Base-by-base conservation (phyloP, 2,888 invertebrate species). In the Hecatera dysodea region DNA sequence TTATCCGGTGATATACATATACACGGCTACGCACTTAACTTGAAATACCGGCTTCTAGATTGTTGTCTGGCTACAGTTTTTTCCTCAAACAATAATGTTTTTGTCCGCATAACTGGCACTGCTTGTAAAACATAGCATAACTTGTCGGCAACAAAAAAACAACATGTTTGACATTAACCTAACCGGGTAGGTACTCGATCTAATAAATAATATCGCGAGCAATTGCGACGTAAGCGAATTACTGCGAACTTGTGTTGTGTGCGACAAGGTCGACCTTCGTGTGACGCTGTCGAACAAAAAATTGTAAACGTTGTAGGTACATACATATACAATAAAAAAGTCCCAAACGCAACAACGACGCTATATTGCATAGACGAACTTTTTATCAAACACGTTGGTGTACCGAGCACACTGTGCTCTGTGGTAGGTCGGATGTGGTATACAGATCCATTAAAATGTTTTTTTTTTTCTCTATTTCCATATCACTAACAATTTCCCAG, bases 211-310 rank as follows among this genome's bases (percentile, higher is more conserved):
- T 63, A 72, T 39, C 15, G 53, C 48, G 44, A 27, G 57, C 27
- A 50, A 66, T 66, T 27, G 24, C 62, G 67, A 53, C 61, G 46
- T 61, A 59, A 29, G 33, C 33, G 24, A 56, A 56, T 29, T 56
- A 6, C 24, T 24, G 42, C 57, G 3, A 69, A 57, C 61, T 66
- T 50, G n/a, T 36, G 48, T 36, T 33, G 50, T 72, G 56, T 44
- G 81, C 78, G 82, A 82, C 80, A 65, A 59, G 77, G 69, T 36
- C 64, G 79, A 82, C 85, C 85, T 86, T 76, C 71, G 29, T 50
- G 52, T 29, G 63, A 62, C 53, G 52, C 39, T 59, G 48, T 57
- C 24, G 39, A 52, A 27, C 12, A 57, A 68, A 42, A 2, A 75
- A 68, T 64, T 64, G 33, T 61, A 61, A 73, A 75, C 29, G 56